Evolutionary conservation across 2,888 invertebrate species (phyloP), one percentile per base, ranked within the genome.

Genomic region (Eristalis tenax): DNA sequence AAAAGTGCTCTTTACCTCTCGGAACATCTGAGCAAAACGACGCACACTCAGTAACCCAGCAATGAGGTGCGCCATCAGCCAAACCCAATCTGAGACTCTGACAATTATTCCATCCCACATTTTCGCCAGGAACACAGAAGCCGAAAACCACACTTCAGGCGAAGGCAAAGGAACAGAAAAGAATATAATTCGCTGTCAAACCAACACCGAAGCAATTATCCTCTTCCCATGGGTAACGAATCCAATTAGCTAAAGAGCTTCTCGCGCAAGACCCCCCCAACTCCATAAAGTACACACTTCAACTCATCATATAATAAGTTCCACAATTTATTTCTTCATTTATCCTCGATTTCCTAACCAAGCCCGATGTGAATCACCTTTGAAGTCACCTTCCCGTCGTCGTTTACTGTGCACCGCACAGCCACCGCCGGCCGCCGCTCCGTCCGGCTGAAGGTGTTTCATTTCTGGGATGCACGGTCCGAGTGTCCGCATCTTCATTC

Each of bases 241-340:
- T 50, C 50, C 50, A 50, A 50, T 50, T 50, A 50, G 50, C 50
- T 50, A 50, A 50, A 50, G 50, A 50, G 50, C 50, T 50, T 18
- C 50, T 50, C 50, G 50, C 2, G 18, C 8, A 18, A 50, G 50
- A 50, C 43, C 8, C 32, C 18, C 50, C 50, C 50, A 32, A 15
- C 63, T 70, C 63, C 73, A 73, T 63, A 63, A 43, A 32, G 61
- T 56, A 64, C 56, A 35, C 35, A n/a, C 32, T 50, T 50, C 23
- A 56, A n/a, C 64, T 74, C 64, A 64, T 65, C 64, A 50, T 15
- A 35, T 23, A 74, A 66, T 66, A 75, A 75, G 38, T 59, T 65
- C 28, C 22, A 26, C 57, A 75, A 40, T 75, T 75, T 66, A 75
- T 75, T 66, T 75, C 75, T 75, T 75, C 75, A 75, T 75, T 75